Conservation (phyloP, 2,888 invertebrate genomes). For the Dysmachus trigonus region DNA sequence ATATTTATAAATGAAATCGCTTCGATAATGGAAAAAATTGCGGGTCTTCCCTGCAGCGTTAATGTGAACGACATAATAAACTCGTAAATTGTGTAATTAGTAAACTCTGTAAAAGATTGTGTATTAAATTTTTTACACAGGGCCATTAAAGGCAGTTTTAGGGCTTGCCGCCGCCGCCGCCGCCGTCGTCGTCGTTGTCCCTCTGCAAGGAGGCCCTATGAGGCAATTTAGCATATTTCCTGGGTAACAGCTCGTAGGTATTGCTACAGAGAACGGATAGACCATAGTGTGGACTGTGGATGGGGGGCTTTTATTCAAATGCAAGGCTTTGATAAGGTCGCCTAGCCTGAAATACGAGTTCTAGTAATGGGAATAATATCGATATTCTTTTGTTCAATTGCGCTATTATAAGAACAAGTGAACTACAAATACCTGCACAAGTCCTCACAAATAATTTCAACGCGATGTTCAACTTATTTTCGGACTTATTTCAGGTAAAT, state of each 20-base stretch:
- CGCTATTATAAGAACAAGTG: background rate
- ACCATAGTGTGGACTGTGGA: no score
- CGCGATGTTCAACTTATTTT: background rate
- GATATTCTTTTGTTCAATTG: background rate
- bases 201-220: background rate
- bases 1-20: background rate
- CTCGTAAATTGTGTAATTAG: conserved; percentile 24
- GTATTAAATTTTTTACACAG: conserved; percentile 4
- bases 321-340: background rate
- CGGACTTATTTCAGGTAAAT: background rate
- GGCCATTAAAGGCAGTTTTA: background rate
- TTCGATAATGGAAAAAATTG: background rate
- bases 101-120: background rate
- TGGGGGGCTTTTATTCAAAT: background rate
- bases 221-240: background rate
- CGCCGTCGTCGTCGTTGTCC: background rate
- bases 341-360: no score
- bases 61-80: conserved; percentile 30
- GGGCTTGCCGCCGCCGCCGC: background rate
- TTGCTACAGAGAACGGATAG: background rate
- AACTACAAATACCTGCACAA: background rate
- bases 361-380: background rate
- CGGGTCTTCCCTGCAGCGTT: background rate
- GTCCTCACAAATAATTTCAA: background rate
- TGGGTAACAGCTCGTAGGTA: background rate